phyloP scores from a whole-genome alignment of 1,140 invertebrate genomes.

The Apis dorsata region DNA sequence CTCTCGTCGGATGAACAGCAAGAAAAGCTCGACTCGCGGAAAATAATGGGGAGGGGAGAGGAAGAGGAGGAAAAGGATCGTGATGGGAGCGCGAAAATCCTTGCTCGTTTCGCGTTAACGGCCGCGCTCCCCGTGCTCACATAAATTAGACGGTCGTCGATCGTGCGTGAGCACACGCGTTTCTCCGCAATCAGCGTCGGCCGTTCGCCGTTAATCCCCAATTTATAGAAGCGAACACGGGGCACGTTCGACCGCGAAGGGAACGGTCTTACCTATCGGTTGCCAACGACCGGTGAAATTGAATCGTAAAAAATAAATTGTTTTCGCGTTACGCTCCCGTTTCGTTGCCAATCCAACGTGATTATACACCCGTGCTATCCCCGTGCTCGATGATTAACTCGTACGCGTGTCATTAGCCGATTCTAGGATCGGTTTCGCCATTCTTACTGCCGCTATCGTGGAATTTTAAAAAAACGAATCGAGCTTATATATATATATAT shows the following conservation, averaged over 20 bases:
- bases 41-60: too few species aligned
- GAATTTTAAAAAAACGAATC: neutral
- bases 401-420: slow-evolving; percentile 51
- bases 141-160: slow-evolving; percentile 34
- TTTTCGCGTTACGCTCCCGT: slow-evolving; percentile 8
- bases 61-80: too few species aligned
- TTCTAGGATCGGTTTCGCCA: neutral
- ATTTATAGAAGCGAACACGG: slow-evolving; percentile 28
- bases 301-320: slow-evolving; percentile 60
- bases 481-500: too few species aligned
- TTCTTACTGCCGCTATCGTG: neutral
- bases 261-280: neutral
- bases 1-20: neutral
- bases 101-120: slow-evolving; percentile 37
- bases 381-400: slow-evolving; percentile 48
- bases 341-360: neutral
- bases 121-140: slow-evolving; percentile 2
- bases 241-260: neutral
- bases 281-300: slow-evolving; percentile 34
- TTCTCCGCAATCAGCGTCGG: slow-evolving; percentile 24
- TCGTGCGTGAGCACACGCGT: slow-evolving; percentile 23
- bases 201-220: slow-evolving; percentile 22
- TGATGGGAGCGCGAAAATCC: slow-evolving; percentile 28
- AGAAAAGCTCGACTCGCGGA: neutral
- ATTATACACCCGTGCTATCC: slow-evolving; percentile 29